Evolutionary conservation across 2,888 invertebrate species (phyloP), one percentile per base, ranked within the genome.

Genomic region (Carabus problematicus): DNA sequence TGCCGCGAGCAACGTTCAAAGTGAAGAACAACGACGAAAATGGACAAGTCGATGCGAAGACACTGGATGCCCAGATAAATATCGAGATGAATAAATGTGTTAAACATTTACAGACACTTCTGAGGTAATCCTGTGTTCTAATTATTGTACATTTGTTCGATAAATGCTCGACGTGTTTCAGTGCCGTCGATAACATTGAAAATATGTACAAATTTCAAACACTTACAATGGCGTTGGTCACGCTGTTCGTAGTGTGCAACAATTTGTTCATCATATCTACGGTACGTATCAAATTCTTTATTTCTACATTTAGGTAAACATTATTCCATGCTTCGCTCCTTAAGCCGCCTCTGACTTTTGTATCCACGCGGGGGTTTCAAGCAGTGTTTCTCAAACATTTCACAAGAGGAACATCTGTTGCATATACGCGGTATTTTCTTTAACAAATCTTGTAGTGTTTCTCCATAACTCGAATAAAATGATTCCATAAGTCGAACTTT

Each of bases 41-140:
- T 52, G 14, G 3, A 12, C n/a, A 45, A 12, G 11, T 45, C 1
- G 16, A 52, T 16, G 1, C 11, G 11, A 3, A 18, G 16, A 29
- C 2, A 29, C 16, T 52, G 16, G 52, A 52, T 52, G 9, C 2
- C 9, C 52, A 52, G 19, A 52, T 52, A 16, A 52, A 52, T 16
- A 14, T 18, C 9, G 52, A 52, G 16, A 18, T 52, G 9, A 18
- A 52, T 14, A 52, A 52, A 18, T 52, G 52, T 16, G 16, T 52
- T 12, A 52, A 52, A 12, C 52, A 52, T 18, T 19, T 52, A 6
- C 52, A 52, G 16, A 12, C 19, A 52, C 18, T 52, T 16, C 11
- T 52, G 9, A 12, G 16, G 52, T 52, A 52, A 18, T 16, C 19
- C n/a, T n/a, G n/a, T 52, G 6, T 12, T 52, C 0, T 52, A 52